Evolutionary conservation across 2,113 vertebrate genomes (phyloP).

Genomic region (Perca flavescens): DNA sequence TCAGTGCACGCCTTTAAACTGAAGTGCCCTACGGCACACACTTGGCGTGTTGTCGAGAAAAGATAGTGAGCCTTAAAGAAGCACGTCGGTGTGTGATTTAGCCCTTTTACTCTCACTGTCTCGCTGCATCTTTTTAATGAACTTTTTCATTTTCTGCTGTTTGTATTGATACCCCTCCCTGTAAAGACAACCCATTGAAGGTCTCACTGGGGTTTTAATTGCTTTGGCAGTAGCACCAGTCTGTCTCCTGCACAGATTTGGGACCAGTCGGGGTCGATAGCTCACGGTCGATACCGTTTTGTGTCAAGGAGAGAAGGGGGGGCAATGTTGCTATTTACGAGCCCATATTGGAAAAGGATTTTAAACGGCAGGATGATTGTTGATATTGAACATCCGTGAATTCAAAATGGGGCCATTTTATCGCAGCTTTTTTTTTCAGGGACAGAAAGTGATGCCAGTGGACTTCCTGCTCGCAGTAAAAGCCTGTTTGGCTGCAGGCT

Average conservation of each 20-base stretch:
- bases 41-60: conserved; percentile 11
- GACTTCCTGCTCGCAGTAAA: conserved; percentile 52
- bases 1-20: conserved; percentile 7
- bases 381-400: conserved; percentile 52
- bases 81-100: conserved; percentile 13
- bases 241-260: conserved; percentile 54
- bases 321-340: conserved; percentile 50
- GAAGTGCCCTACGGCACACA: conserved; percentile 4
- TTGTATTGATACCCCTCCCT: conserved; percentile 28
- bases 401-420: conserved; percentile 59
- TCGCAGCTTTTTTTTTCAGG: conserved; percentile 47
- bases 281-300: conserved; percentile 69
- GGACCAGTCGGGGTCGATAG: conserved; percentile 58
- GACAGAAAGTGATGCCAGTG: conserved; percentile 33
- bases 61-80: not conserved
- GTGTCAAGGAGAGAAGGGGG: conserved; percentile 48
- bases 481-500: conserved; percentile 43
- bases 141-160: conserved; percentile 32
- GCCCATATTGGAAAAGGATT: conserved; percentile 58
- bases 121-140: conserved; percentile 51
- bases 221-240: conserved; percentile 56
- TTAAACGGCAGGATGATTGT: conserved; percentile 62
- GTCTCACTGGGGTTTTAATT: conserved; percentile 63
- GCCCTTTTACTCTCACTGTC: conserved; percentile 19
- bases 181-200: conserved; percentile 36